Percentiles rank a stretch among this genome's conserved stretches.
Evolutionary conservation across 1,140 invertebrate species (phyloP).

Genomic region (Caerostris darwini): DNA sequence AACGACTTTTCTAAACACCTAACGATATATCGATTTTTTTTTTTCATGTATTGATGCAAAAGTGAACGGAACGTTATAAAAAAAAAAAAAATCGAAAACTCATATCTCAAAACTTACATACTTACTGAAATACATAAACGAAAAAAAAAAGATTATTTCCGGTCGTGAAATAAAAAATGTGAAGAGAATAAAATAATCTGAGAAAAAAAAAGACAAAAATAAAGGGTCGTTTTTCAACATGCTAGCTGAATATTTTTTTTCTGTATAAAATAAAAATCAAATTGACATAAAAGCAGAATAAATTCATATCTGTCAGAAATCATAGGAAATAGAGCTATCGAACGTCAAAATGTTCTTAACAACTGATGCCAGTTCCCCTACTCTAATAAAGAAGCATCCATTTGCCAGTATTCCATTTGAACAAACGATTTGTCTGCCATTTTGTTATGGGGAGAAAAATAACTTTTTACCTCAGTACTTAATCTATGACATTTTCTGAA

Average conservation of each 20-base stretch:
- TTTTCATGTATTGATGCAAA: too few species aligned
- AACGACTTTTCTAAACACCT: too few species aligned
- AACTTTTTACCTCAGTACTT: slow-evolving; percentile 64
- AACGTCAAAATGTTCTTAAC: slow-evolving; percentile 68
- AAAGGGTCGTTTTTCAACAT: slow-evolving; percentile 46
- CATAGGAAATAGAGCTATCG: slow-evolving; percentile 69
- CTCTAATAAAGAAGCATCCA: slow-evolving; percentile 43
- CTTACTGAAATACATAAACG: background rate
- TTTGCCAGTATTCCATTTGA: slow-evolving; percentile 55
- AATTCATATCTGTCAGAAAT: slow-evolving; percentile 71
- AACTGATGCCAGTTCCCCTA: slow-evolving; percentile 52
- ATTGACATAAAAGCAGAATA: slow-evolving; percentile 43
- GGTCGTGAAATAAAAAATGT: background rate
- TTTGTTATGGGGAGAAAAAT: slow-evolving; percentile 52
- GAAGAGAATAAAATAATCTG: background rate
- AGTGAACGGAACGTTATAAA: too few species aligned
- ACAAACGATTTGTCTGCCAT: slow-evolving; percentile 69
- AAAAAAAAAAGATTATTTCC: background rate
- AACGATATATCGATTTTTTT: too few species aligned
- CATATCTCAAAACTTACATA: background rate
- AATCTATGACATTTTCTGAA: slow-evolving; percentile 67
- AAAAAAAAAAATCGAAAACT: background rate
- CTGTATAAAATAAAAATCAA: slow-evolving; percentile 23
- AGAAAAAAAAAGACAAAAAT: background rate
- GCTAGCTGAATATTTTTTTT: background rate